These are phyloP conservation scores for Poecilia wingei DNA, from an alignment of 2,797 vertebrate genomes.

Conservation along the genomic window DNA sequence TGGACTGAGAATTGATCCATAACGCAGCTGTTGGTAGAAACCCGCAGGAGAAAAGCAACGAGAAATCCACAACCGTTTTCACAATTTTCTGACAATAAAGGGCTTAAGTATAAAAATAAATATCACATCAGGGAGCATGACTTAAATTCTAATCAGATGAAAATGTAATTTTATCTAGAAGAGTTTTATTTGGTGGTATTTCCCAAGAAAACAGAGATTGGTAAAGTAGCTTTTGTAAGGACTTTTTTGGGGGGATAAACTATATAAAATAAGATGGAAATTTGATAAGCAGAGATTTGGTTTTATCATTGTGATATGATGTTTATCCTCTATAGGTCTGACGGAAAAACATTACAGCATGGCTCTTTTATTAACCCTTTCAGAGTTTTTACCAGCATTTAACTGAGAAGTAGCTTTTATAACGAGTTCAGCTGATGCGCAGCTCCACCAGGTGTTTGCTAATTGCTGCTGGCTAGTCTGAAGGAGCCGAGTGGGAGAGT, in stretches of 20 bases:
- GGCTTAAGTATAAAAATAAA: not conserved
- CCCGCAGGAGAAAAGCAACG: constrained; percentile 8
- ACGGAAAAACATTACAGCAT: too few relatives aligned
- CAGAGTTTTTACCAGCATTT: too few relatives aligned
- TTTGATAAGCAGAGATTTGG: not conserved
- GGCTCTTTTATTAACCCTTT: too few relatives aligned
- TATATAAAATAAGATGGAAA: not conserved
- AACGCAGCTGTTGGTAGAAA: constrained; percentile 36
- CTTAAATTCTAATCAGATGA: not conserved
- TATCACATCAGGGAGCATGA: not conserved
- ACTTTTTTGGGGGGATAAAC: not conserved
- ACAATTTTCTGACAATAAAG: not conserved
- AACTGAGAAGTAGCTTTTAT: too few relatives aligned
- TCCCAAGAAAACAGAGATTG: not conserved
- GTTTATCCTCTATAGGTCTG: not conserved
- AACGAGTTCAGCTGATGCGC: too few relatives aligned
- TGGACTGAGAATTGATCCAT: constrained; percentile 54
- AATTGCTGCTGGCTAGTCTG: too few relatives aligned
- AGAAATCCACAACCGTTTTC: not conserved
- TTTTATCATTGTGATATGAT: not conserved
- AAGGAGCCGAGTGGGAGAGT: too few relatives aligned
- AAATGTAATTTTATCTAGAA: not conserved
- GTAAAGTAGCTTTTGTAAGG: not conserved
- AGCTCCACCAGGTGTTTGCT: too few relatives aligned
- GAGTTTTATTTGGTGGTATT: not conserved